phyloP scores from a whole-genome alignment of 1,140 invertebrate species.

The Polyergus mexicanus region DNA sequence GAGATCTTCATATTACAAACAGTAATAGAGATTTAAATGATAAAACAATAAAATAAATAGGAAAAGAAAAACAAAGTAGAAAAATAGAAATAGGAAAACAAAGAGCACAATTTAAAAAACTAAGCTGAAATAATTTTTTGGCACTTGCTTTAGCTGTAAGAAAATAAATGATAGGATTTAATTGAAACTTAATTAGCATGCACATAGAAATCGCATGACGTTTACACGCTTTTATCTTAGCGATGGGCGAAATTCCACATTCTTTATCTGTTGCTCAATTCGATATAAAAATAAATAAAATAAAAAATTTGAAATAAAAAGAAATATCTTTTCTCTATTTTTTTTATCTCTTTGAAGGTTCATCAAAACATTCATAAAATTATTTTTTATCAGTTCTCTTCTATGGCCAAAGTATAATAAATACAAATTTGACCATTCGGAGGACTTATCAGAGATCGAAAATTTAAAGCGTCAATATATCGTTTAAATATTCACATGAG shows the following conservation, averaged over 20 bases:
- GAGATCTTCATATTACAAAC: not conserved
- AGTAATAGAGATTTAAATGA: not conserved
- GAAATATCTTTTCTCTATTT: not conserved
- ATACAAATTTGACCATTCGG: not conserved
- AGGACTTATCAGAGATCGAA: not conserved
- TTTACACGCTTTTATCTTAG: not conserved
- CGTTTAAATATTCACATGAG: slow-evolving; percentile 9
- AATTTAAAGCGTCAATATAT: not conserved
- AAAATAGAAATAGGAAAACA: not conserved
- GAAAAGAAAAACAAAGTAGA: not conserved
- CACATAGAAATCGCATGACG: not conserved
- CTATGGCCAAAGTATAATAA: not conserved
- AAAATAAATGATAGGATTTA: not conserved
- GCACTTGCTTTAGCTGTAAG: slow-evolving; percentile 21
- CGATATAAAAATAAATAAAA: not conserved
- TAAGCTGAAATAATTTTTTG: slow-evolving; percentile 31
- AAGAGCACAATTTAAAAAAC: not conserved
- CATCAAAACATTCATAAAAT: slow-evolving; percentile 8
- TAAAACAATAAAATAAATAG: not conserved
- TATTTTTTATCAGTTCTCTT: not conserved
- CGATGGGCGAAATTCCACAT: not conserved
- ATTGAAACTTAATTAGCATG: not conserved
- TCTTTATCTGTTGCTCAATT: not conserved
- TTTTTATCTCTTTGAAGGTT: not conserved
- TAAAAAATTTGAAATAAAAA: slow-evolving; percentile 12